Percentiles rank a stretch among this genome's conserved stretches.
phyloP scores from a whole-genome alignment of 2,888 invertebrate genomes.

The Mystacides longicornis region DNA sequence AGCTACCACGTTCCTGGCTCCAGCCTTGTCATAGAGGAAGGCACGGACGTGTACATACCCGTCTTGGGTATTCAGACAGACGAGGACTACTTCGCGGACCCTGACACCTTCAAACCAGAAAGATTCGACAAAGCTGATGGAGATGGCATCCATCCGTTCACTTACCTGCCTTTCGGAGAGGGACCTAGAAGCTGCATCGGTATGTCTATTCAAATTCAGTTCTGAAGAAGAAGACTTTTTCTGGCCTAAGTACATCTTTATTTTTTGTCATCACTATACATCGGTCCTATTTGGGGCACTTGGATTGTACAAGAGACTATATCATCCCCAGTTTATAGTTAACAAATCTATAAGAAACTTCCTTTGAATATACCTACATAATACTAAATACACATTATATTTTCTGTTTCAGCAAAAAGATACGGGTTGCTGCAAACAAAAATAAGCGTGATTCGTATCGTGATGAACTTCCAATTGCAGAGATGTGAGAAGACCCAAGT shows the following conservation, averaged over 20 bases:
- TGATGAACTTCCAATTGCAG: constrained; percentile 19
- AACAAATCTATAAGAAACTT: no score
- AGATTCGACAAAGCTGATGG: constrained; percentile 27
- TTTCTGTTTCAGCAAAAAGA: constrained; percentile 20
- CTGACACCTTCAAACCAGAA: constrained; percentile 32
- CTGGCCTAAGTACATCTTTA: no score
- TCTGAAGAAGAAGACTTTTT: no score
- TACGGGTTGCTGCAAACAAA: constrained; percentile 24
- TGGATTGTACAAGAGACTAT: no score
- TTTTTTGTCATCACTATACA: no score
- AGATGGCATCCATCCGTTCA: constrained; percentile 19
- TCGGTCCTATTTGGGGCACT: no score
- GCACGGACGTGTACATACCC: constrained; percentile 28
- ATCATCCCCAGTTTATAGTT: no score
- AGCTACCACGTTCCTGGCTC: constrained; percentile 27
- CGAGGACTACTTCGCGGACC: constrained; percentile 30
- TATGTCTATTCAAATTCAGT: no score
- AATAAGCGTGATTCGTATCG: constrained; percentile 20
- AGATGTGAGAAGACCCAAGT: constrained; percentile 38
- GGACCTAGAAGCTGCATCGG: constrained; percentile 27
- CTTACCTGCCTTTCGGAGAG: constrained; percentile 26
- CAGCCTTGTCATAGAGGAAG: constrained; percentile 26
- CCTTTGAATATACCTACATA: no score
- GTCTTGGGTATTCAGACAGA: constrained; percentile 31
- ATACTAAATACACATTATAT: no score